phyloP scores from a whole-genome alignment of 2,113 vertebrate genomes.

The Nerophis ophidion region DNA sequence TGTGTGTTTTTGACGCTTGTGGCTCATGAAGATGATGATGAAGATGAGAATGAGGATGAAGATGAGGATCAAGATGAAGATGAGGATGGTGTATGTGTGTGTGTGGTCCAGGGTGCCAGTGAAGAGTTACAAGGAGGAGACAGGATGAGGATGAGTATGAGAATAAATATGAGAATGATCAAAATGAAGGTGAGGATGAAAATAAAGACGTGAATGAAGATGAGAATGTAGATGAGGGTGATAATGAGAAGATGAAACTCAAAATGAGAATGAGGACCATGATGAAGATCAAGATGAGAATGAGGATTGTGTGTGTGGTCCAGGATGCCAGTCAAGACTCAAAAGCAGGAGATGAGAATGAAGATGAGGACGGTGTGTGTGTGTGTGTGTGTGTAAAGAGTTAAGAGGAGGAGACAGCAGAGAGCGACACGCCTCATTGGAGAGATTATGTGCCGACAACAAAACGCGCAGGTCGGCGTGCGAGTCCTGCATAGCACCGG shows the following conservation, averaged over 20 bases:
- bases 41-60: slow-evolving; percentile 1
- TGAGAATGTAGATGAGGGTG: too few species aligned
- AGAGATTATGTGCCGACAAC: slow-evolving; percentile 97
- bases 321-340: too few species aligned
- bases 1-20: slow-evolving; percentile 24
- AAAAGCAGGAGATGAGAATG: too few species aligned
- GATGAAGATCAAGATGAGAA: too few species aligned
- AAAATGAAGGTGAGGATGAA: too few species aligned
- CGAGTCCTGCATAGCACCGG: slow-evolving; percentile 86
- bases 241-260: too few species aligned
- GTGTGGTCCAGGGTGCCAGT: slow-evolving; percentile 43
- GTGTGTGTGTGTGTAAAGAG: slow-evolving; percentile 67
- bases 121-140: slow-evolving; percentile 97
- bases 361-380: too few species aligned
- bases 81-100: neutral
- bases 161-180: too few species aligned
- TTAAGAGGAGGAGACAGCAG: slow-evolving; percentile 88
- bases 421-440: slow-evolving; percentile 98
- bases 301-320: too few species aligned
- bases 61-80: too few species aligned
- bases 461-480: slow-evolving; percentile 96
- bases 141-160: slow-evolving; percentile 12
- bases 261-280: too few species aligned
- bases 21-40: slow-evolving; percentile 54
- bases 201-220: too few species aligned